phyloP scores from a whole-genome alignment of 2,797 vertebrate genomes.

The Numenius phaeopus region DNA sequence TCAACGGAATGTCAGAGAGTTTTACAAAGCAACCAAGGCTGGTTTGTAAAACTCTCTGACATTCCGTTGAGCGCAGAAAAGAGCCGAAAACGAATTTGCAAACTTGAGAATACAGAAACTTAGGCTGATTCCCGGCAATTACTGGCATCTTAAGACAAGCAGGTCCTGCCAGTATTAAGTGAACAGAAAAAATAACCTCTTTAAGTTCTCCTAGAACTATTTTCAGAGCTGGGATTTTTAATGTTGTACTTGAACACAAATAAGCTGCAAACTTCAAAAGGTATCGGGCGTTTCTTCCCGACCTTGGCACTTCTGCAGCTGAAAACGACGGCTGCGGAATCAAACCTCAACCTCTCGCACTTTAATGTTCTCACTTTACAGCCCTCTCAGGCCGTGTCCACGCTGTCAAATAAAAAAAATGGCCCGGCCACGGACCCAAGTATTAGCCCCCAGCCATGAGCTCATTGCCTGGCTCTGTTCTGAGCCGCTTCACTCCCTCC shows the following conservation, averaged over 20 bases:
- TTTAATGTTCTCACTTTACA: background rate
- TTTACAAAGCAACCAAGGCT: background rate
- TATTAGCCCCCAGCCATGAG: background rate
- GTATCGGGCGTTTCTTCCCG: background rate
- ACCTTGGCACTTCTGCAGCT: background rate
- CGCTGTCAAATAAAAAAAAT: background rate
- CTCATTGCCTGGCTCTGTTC: constrained; percentile 22
- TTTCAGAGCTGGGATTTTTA: background rate
- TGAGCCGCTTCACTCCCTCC: background rate
- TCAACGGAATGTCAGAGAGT: background rate
- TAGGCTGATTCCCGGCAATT: background rate
- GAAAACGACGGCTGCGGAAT: background rate
- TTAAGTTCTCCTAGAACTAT: background rate
- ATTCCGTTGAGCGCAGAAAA: too few species aligned
- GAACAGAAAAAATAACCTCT: background rate
- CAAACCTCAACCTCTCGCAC: background rate
- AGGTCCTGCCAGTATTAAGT: background rate
- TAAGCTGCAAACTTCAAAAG: background rate
- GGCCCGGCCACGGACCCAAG: background rate
- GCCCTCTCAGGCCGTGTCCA: background rate
- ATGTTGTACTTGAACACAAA: background rate
- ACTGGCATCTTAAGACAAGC: background rate
- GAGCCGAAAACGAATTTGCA: background rate
- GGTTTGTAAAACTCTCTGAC: too few species aligned
- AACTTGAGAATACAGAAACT: background rate